Base-by-base conservation (phyloP, 2,888 invertebrate species). In the Piscicola geometra region DNA sequence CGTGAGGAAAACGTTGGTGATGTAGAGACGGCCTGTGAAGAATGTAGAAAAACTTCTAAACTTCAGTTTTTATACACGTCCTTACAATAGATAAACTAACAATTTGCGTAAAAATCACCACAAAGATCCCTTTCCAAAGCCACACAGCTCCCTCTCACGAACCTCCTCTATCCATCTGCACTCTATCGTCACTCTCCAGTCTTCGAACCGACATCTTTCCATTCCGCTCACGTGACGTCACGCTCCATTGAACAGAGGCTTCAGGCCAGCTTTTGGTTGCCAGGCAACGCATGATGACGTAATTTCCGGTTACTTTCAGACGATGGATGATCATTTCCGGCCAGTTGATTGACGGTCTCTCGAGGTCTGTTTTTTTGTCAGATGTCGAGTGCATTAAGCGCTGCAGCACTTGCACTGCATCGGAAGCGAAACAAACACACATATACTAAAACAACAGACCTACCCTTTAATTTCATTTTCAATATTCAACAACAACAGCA, bases 221-320 rank as follows among this genome's bases (percentile, higher is more conserved):
- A 56, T 3, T 56, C 60, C n/a, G 21, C 9, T 56, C 60, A 56
- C 73, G 73, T 73, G 64, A 21, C 33, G 35, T 12, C n/a, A 73
- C 73, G 64, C 56, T 73, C 73, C 73, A 73, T 1, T 73, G 35
- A 28, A 64, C 33, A 15, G 25, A 15, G 9, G 64, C 73, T 41
- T n/a, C 12, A 15, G 73, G 73, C 73, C 73, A 73, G 35, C 73
- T 73, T 28, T 30, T 47, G 32, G 64, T 47, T 73, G 35, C 64
- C 64, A 56, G 73, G 73, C 73, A 73, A 73, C 73, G 73, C 73
- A 73, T 73, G 30, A 73, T 64, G 33, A 73, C 73, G 64, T 73
- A 56, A 73, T 60, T 73, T 73, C 73, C 73, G 73, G 33, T 73
- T 35, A 35, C 12, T 41, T 52, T 52, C 64, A 73, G 73, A 56